phyloP scores from a whole-genome alignment of 2,888 invertebrate genomes.

The Eilema depressum region DNA sequence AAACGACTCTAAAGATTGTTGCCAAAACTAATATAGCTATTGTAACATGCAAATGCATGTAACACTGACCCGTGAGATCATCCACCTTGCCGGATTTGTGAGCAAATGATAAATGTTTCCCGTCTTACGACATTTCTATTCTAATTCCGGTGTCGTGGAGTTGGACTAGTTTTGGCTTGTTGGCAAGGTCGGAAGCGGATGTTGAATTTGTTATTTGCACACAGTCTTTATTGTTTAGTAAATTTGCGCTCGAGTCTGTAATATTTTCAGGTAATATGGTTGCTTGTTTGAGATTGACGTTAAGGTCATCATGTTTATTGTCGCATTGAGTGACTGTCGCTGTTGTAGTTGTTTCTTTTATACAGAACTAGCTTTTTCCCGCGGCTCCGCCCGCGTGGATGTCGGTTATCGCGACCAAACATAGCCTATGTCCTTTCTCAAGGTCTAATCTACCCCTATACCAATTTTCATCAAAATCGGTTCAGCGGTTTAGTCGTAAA shows the following conservation, averaged over 20 bases:
- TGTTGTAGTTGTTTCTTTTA: not conserved
- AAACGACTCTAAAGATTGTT: constrained; percentile 36
- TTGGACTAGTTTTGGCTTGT: constrained; percentile 41
- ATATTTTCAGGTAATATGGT: constrained; percentile 11
- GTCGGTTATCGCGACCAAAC: no score
- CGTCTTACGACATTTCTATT: constrained; percentile 57
- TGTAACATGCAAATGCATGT: constrained; percentile 63
- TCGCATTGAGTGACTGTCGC: not conserved
- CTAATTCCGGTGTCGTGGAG: constrained; percentile 39
- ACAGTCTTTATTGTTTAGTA: constrained; percentile 21
- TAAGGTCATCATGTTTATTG: no score
- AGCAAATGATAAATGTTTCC: constrained; percentile 60
- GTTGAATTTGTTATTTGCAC: constrained; percentile 29
- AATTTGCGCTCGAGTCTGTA: constrained; percentile 1
- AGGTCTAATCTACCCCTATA: no score
- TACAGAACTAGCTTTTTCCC: no score
- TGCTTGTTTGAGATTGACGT: not conserved
- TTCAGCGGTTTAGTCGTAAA: no score
- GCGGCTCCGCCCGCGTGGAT: no score
- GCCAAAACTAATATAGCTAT: constrained; percentile 71
- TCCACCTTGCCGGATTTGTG: constrained; percentile 68
- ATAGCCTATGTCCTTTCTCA: no score
- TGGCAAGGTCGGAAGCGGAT: constrained; percentile 47
- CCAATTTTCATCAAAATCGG: no score
- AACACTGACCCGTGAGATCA: constrained; percentile 74